These are phyloP conservation scores for Holcopasites calliopsidis DNA, from an alignment of 1,140 invertebrate species.

Conservation along the genomic window DNA sequence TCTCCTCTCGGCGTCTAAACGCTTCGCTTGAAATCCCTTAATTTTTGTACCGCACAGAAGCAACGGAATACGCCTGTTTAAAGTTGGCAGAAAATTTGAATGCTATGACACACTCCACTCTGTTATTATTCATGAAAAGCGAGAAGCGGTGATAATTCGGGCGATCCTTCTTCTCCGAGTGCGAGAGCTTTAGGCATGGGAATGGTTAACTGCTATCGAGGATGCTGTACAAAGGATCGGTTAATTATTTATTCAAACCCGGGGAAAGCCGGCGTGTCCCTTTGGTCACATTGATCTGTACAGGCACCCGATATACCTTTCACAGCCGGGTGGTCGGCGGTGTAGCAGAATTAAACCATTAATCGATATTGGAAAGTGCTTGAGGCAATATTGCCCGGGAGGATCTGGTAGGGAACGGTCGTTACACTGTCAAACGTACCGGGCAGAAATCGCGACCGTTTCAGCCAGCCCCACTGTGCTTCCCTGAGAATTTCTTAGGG, in stretches of 20 bases:
- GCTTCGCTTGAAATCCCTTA: too few relatives aligned
- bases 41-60: too few relatives aligned
- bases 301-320: conserved; percentile 5
- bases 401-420: conserved; percentile 15
- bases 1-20: too few relatives aligned
- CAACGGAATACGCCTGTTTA: too few relatives aligned
- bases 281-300: conserved; percentile 7
- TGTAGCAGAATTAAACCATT: conserved; percentile 45
- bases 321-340: neutral
- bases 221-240: neutral
- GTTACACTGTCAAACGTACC: conserved; percentile 36
- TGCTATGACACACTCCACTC: too few relatives aligned
- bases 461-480: neutral
- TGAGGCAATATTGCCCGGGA: conserved; percentile 21
- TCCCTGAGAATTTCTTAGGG: neutral
- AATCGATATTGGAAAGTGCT: conserved; percentile 51
- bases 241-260: conserved; percentile 30
- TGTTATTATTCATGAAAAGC: too few relatives aligned
- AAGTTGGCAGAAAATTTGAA: too few relatives aligned
- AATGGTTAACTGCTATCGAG: too few relatives aligned
- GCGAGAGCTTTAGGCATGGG: too few relatives aligned
- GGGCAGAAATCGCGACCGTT: conserved; percentile 30
- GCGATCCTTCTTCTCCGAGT: too few relatives aligned
- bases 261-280: neutral
- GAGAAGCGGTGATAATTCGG: too few relatives aligned